Evolutionary conservation across 2,797 vertebrate species (phyloP), one percentile per base, ranked within the genome.

Genomic region (Macropus fuliginosus): DNA sequence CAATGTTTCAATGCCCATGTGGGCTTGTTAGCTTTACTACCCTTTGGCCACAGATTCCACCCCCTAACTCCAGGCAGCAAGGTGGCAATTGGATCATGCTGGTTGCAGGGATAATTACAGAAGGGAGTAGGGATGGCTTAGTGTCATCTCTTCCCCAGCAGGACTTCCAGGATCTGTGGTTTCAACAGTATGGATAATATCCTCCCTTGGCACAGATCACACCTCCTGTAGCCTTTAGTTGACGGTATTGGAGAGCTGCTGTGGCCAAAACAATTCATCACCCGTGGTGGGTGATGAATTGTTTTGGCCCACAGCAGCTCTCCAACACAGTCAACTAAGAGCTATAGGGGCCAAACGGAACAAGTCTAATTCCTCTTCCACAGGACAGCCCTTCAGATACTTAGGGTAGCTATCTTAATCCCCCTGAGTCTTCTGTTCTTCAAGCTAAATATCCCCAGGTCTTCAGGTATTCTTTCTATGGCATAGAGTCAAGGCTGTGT

Each of bases 1-100:
- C 59, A n/a, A 87, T 29, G 91, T 95, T 94, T 74, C 96, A 96
- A 97, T 89, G 96, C 96, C 57, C 92, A 55, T 87, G 55, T 91
- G 62, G 55, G 52, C 62, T 55, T 62, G 34, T 92, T 91, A 93
- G 87, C 59, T 62, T 94, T 40, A 46, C 91, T 94, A 50, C 92
- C 96, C 92, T 55, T 14, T 31, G 14, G 46, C 92, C 66, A 92
- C 11, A 92, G 46, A 50, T 87, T 46, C 40, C 40, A 87, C 74
- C 74, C 81, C 57, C 91, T 91, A 94, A 52, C 56, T 59, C 9
- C 4, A 91, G 81, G 57, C n/a, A 95, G 54, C 54, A 62, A 27
- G 55, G 92, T 93, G 52, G 74, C 14, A 94, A 81, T 46, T 87
- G n/a, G 62, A 91, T 94, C 59, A n/a, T 89, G 0, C 55, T 92